A percentile compares a stretch with the other conserved stretches of the same genome.
phyloP scores from a whole-genome alignment of 2,888 invertebrate species.

The Microchrysa polita region DNA sequence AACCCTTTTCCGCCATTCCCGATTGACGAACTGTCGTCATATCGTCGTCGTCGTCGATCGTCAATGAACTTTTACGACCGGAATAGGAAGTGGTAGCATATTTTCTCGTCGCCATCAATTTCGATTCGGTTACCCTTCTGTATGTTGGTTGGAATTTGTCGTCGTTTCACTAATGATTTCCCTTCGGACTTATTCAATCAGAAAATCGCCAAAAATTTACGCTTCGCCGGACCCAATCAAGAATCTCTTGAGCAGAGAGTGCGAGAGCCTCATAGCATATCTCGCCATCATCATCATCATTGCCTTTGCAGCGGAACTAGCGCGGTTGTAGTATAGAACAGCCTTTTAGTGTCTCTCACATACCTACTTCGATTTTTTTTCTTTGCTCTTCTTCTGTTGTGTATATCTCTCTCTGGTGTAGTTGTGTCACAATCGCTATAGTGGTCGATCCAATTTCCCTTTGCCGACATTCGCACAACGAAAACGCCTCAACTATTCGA shows the following conservation, averaged over 20 bases:
- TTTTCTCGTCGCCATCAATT: conserved; percentile 15
- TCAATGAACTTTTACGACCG: not conserved
- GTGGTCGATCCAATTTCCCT: not conserved
- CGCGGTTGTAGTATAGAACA: no score
- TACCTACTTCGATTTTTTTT: not conserved
- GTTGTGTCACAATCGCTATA: no score
- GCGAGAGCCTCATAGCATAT: no score
- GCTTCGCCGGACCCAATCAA: conserved; percentile 33
- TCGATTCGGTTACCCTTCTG: conserved; percentile 28
- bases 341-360: no score
- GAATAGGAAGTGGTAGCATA: conserved; percentile 16
- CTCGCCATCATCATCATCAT: no score
- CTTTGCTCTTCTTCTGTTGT: no score
- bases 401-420: not conserved
- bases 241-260: conserved; percentile 27
- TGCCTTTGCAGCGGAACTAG: not conserved
- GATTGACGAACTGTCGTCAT: not conserved
- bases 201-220: conserved; percentile 43
- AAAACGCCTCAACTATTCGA: not conserved
- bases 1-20: not conserved
- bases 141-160: not conserved
- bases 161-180: conserved; percentile 43
- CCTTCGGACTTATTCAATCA: conserved; percentile 37
- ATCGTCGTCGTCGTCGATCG: not conserved
- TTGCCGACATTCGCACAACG: conserved; percentile 1